phyloP scores from a whole-genome alignment of 2,797 vertebrate genomes.

The Salarias fasciatus region DNA sequence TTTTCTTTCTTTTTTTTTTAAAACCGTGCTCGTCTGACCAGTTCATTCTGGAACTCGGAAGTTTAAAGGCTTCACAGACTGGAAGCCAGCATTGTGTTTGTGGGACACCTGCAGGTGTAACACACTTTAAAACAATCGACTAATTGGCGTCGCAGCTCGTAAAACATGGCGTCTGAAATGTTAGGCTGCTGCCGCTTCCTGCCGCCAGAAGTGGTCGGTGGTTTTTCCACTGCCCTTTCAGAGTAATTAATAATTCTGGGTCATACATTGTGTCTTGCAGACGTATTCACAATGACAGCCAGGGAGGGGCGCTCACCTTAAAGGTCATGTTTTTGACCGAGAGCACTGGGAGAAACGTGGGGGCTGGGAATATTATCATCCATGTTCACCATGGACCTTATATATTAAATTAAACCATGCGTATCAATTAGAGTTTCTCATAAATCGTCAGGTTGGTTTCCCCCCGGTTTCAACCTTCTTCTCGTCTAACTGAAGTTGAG shows the following conservation, averaged over 20 bases:
- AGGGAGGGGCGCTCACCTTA: slow-evolving; percentile 62
- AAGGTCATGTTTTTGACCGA: slow-evolving; percentile 73
- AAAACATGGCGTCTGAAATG: slow-evolving; percentile 42
- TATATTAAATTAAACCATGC: too few relatives aligned
- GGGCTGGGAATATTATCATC: too few relatives aligned
- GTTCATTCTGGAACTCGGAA: too few relatives aligned
- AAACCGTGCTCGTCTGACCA: too few relatives aligned
- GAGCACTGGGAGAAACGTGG: slow-evolving; percentile 17
- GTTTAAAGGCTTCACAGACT: too few relatives aligned
- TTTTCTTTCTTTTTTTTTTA: too few relatives aligned
- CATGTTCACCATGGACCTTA: too few relatives aligned
- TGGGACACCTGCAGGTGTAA: too few relatives aligned
- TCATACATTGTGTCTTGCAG: slow-evolving; percentile 67
- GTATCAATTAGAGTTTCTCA: too few relatives aligned
- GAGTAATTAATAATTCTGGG: slow-evolving; percentile 69
- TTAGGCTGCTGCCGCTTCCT: slow-evolving; percentile 42
- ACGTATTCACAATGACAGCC: slow-evolving; percentile 68
- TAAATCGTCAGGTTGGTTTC: too few relatives aligned
- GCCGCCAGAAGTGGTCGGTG: slow-evolving; percentile 32
- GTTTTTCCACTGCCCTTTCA: slow-evolving; percentile 73
- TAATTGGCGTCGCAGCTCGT: slow-evolving; percentile 8
- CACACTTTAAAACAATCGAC: background rate
- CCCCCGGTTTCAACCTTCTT: background rate
- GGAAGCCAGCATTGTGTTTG: too few relatives aligned
- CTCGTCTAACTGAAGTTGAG: background rate